A percentile compares a stretch with the other conserved stretches of the same genome.
Evolutionary conservation across 2,888 invertebrate species (phyloP).

Genomic region (Pardosa pseudoannulata): DNA sequence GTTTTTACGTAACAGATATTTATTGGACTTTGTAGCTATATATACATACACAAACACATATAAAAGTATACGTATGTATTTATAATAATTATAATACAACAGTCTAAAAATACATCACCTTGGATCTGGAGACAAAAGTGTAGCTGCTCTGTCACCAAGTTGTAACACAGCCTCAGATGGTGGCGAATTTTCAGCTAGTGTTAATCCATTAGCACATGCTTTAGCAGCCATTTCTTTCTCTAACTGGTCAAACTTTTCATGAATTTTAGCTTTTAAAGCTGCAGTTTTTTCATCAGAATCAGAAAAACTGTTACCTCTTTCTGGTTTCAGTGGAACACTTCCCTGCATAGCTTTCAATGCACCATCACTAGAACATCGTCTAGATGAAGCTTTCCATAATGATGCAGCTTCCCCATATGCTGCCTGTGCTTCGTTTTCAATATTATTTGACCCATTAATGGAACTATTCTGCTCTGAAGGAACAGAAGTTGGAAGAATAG

Average conservation of each 20-base stretch:
- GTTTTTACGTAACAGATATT: no score
- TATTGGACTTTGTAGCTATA: no score
- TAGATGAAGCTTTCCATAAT: conserved; percentile 54
- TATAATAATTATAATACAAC: no score
- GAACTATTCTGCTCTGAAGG: background rate
- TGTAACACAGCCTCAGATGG: conserved; percentile 53
- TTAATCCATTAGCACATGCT: conserved; percentile 42
- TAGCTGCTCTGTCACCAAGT: conserved; percentile 23
- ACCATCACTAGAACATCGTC: conserved; percentile 71
- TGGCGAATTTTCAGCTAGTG: conserved; percentile 32
- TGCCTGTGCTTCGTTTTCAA: background rate
- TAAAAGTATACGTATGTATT: no score
- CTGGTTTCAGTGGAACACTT: conserved; percentile 36
- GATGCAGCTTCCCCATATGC: background rate
- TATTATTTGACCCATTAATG: background rate
- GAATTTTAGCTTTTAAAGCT: conserved; percentile 67
- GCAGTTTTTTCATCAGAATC: conserved; percentile 71
- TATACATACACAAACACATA: no score
- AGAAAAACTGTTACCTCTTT: conserved; percentile 66
- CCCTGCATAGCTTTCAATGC: conserved; percentile 60
- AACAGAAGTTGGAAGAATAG: background rate
- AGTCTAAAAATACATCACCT: conserved; percentile 24
- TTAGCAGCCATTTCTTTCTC: conserved; percentile 73
- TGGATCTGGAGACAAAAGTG: conserved; percentile 58
- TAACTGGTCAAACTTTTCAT: conserved; percentile 71